A percentile compares a stretch with the other conserved stretches of the same genome.
Conservation (phyloP, 1,140 invertebrate genomes). For the Cyclina sinensis region DNA sequence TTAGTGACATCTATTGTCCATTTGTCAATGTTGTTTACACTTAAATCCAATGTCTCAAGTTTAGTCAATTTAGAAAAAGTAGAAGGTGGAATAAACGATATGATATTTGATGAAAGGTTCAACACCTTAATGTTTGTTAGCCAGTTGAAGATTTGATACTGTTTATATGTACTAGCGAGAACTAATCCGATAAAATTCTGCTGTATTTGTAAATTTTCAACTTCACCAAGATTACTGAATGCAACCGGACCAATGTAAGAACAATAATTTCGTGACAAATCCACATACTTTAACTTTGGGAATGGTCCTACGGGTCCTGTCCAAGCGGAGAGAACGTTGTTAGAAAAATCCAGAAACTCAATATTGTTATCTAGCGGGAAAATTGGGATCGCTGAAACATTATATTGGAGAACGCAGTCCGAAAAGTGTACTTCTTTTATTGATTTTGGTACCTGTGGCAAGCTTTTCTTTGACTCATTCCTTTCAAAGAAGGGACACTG, state of each 20-base stretch:
- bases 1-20: not conserved
- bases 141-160: not conserved
- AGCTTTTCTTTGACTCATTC: not conserved
- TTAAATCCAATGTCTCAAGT: slow-evolving; percentile 38
- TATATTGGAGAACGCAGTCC: slow-evolving; percentile 9
- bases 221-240: not conserved
- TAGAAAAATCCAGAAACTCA: slow-evolving; percentile 20
- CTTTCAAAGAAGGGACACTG: not conserved
- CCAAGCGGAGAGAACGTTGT: slow-evolving; percentile 22
- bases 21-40: slow-evolving; percentile 27
- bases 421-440: not conserved
- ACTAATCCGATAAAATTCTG: slow-evolving; percentile 30
- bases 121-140: slow-evolving; percentile 6
- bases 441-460: not conserved
- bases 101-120: slow-evolving; percentile 45
- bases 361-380: not conserved
- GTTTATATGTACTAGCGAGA: not conserved
- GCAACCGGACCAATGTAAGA: not conserved
- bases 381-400: not conserved
- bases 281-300: slow-evolving; percentile 8
- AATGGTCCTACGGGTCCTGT: not conserved
- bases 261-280: slow-evolving; percentile 44
- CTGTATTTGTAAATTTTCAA: slow-evolving; percentile 45
- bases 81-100: not conserved
- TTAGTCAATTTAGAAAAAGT: not conserved